Base-by-base conservation (phyloP, 2,888 invertebrate genomes). In the Cryptosula pallasiana region DNA sequence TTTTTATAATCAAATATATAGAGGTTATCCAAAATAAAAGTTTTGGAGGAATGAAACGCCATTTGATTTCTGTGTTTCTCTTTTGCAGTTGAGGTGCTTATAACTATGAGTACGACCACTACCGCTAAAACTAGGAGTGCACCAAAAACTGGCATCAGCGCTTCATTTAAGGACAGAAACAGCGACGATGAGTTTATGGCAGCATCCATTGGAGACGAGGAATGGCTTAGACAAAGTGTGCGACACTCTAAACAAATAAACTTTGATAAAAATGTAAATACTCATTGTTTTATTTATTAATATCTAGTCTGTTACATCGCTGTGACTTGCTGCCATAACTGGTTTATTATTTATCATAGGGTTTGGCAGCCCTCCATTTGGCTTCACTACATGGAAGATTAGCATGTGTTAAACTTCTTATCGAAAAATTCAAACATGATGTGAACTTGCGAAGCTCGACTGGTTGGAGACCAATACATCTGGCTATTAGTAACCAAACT, bases 161-260 rank as follows among this genome's bases (percentile, higher is more conserved):
- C 45, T 13, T 13, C 45, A 45, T 45, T 45, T 45, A 45, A 45
- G 45, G 45, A 45, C 45, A 5, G 45, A 20, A 45, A 45, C 45
- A 63, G 27, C 36, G 82, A 83, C 71, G 84, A 84, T 78, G 82
- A 83, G 70, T 84, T 83, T 74, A 84, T 84, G 83, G 84, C 84
- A 27, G 83, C 84, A 20, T 82, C 84, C 1, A 82, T 84, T 57
- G 84, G 84, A 16, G 84, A 84, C 74, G 79, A 81, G 23, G 82
- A 84, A 74, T 84, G 84, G 84, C 73, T 84, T 32, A 79, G 79
- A 71, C 84, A 84, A 72, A 82, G 82, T 76, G 72, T 84, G 25
- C 76, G 79, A 72, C 81, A 81, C 72, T 72, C 73, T 25, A 76
- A 76, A 25, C 76, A 77, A 70, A 77, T 82, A 1, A 80, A 79